Evolutionary conservation across 2,113 vertebrate species (phyloP).

Genomic region (Nycticorax nycticorax): DNA sequence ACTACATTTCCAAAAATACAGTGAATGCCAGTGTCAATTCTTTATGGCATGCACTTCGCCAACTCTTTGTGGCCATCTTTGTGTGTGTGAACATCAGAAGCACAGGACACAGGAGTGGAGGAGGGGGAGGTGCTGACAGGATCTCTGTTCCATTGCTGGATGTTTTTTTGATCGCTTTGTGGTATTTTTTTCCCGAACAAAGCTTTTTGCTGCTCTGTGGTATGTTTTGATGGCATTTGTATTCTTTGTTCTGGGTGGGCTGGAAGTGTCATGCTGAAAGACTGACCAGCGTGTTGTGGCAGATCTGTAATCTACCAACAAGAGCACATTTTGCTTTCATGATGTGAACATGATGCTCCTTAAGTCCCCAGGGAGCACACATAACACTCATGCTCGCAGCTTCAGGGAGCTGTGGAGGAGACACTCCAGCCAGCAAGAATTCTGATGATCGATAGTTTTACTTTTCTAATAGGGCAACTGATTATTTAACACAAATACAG

Average conservation of each 20-base stretch:
- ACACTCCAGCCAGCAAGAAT: background rate
- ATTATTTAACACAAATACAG: background rate
- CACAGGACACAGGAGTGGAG: fast-evolving
- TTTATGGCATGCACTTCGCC: background rate
- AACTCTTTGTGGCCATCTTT: background rate
- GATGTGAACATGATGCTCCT: background rate
- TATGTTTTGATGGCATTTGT: background rate
- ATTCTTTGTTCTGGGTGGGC: background rate
- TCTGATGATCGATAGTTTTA: background rate
- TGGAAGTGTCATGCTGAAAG: background rate
- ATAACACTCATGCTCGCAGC: background rate
- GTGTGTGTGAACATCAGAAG: background rate
- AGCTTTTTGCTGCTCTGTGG: background rate
- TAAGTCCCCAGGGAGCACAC: background rate
- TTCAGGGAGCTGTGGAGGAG: background rate
- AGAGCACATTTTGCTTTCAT: background rate
- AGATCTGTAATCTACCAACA: background rate
- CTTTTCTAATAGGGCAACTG: background rate
- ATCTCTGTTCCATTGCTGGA: background rate
- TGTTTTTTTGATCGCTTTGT: background rate
- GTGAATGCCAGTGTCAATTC: background rate
- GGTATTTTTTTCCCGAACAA: fast-evolving
- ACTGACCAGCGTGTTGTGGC: background rate
- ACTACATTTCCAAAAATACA: fast-evolving
- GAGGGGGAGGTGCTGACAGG: fast-evolving